A percentile compares a stretch with the other conserved stretches of the same genome.
These are phyloP conservation scores for Dasysyrphus albostriatus DNA, from an alignment of 2,888 invertebrate species.

Conservation along the genomic window DNA sequence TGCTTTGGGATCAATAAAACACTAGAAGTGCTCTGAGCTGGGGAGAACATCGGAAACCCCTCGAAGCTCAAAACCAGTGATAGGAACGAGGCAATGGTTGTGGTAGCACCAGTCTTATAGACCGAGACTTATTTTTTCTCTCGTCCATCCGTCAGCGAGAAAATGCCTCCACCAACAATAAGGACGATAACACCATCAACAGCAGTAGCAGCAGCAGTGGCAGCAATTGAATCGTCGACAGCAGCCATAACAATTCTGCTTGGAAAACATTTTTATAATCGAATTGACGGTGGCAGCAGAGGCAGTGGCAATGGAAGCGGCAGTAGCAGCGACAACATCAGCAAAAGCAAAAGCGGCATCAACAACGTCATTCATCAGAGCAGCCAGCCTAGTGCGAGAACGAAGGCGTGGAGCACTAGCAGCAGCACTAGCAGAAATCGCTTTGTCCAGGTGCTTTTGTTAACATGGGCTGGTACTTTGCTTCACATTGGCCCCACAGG, in stretches of 20 bases:
- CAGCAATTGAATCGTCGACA: slow-evolving; percentile 46
- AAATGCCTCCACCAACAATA: slow-evolving; percentile 57
- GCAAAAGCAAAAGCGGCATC: slow-evolving; percentile 38
- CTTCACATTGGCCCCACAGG: slow-evolving; percentile 49
- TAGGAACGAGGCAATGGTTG: slow-evolving; percentile 62
- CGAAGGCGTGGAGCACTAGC: slow-evolving; percentile 21
- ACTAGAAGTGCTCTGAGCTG: slow-evolving; percentile 3
- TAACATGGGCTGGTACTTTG: slow-evolving; percentile 64
- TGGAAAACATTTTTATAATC: slow-evolving; percentile 65
- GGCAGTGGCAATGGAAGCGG: slow-evolving; percentile 3
- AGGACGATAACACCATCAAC: slow-evolving; percentile 40
- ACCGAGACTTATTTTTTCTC: slow-evolving; percentile 53
- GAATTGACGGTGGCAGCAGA: slow-evolving; percentile 51
- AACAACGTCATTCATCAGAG: slow-evolving; percentile 36
- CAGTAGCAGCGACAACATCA: slow-evolving; percentile 7
- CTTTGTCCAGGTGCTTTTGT: slow-evolving; percentile 62
- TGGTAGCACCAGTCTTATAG: slow-evolving; percentile 58
- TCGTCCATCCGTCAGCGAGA: slow-evolving; percentile 55
- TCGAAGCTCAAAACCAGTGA: slow-evolving; percentile 36
- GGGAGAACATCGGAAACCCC: neutral
- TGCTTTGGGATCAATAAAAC: slow-evolving; percentile 53
- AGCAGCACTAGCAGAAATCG: slow-evolving; percentile 22
- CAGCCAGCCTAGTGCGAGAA: slow-evolving; percentile 28
- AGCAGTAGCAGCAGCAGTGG: slow-evolving; percentile 20
- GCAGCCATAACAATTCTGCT: slow-evolving; percentile 58